These are phyloP conservation scores for Temnothorax ravouxi DNA, from an alignment of 2,888 invertebrate species.

Conservation along the genomic window DNA sequence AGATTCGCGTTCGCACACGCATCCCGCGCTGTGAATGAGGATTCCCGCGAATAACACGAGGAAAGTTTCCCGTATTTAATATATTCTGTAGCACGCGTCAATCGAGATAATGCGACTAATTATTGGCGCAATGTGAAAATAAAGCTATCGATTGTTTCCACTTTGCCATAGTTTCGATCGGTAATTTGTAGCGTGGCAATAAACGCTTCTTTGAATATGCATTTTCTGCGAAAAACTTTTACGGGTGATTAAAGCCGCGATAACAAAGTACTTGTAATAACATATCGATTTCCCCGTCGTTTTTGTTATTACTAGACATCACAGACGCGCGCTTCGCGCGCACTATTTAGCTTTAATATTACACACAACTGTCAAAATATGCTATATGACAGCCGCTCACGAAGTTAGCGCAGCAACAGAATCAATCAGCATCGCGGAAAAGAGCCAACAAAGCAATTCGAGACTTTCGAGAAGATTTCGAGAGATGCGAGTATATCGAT, in stretches of 20 bases:
- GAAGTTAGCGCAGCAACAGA: no score
- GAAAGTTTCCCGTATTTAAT: constrained; percentile 1
- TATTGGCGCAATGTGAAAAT: neutral
- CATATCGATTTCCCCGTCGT: neutral
- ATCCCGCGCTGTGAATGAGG: neutral
- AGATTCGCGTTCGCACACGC: neutral
- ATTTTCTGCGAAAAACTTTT: neutral
- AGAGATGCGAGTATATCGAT: no score
- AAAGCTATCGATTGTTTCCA: constrained; percentile 6
- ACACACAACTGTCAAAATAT: no score
- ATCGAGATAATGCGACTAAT: constrained; percentile 16
- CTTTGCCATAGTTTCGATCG: neutral
- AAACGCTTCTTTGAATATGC: constrained; percentile 3
- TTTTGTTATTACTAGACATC: constrained; percentile 27
- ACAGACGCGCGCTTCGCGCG: no score
- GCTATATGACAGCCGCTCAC: no score
- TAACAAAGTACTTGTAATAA: constrained; percentile 1
- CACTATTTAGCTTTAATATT: no score
- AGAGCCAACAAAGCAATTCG: no score
- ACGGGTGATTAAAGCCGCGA: constrained; percentile 12
- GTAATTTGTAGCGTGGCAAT: neutral
- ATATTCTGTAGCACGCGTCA: neutral
- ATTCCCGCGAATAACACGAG: neutral
- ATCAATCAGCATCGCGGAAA: no score
- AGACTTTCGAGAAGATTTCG: no score